phyloP scores from a whole-genome alignment of 2,888 invertebrate species.

The Calameuta filiformis region DNA sequence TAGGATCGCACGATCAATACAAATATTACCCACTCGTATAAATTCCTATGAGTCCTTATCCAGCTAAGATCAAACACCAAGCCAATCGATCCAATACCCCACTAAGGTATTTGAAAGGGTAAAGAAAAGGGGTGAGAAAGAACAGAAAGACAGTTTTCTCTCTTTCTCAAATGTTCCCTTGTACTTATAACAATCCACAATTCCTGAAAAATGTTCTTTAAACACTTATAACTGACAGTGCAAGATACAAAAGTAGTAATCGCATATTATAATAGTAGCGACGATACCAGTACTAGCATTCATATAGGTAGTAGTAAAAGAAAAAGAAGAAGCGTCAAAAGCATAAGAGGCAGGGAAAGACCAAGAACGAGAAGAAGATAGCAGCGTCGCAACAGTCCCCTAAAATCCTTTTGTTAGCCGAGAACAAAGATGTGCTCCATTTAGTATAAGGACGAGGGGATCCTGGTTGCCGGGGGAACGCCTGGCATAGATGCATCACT shows the following conservation, averaged over 20 bases:
- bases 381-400: constrained; percentile 21
- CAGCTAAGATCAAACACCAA: not conserved
- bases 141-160: not conserved
- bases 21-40: not conserved
- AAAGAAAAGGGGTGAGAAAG: not conserved
- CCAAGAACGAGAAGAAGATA: constrained; percentile 13
- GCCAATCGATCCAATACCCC: not conserved
- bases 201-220: not conserved
- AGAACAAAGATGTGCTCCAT: constrained; percentile 55
- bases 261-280: not conserved
- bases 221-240: not conserved
- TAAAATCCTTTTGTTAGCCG: constrained; percentile 45
- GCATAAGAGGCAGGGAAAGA: constrained; percentile 6
- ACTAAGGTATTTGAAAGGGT: not conserved
- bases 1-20: not conserved
- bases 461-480: constrained; percentile 49
- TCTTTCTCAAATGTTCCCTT: not conserved
- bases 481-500: constrained; percentile 22
- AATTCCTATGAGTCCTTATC: not conserved
- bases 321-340: not conserved
- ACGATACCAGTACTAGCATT: not conserved
- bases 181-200: not conserved
- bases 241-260: not conserved
- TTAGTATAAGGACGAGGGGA: constrained; percentile 46
- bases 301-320: not conserved